Evolutionary conservation across 2,113 vertebrate genomes (phyloP).

Genomic region (sheep (Ovis aries)): DNA sequence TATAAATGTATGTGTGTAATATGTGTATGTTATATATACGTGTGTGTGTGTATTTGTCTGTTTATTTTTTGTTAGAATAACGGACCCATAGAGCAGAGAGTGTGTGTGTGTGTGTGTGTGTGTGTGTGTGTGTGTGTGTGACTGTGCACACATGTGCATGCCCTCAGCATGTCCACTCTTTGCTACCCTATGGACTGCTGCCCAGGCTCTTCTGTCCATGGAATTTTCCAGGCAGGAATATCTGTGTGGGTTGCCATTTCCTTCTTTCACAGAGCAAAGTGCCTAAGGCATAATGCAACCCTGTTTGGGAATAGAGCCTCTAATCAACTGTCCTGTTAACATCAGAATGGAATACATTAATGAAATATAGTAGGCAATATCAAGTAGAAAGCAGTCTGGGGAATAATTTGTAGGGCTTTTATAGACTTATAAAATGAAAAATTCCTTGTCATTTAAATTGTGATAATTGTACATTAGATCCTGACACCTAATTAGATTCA

Average conservation of each 20-base stretch:
- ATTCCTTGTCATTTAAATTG: background rate
- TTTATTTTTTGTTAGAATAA: background rate
- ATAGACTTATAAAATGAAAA: background rate
- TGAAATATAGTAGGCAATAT: background rate
- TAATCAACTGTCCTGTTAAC: background rate
- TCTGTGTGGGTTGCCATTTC: background rate
- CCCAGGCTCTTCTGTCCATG: background rate
- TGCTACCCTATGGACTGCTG: background rate
- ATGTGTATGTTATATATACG: background rate
- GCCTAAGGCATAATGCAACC: background rate
- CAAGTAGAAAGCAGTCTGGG: background rate
- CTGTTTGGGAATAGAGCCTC: background rate
- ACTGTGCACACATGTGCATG: background rate
- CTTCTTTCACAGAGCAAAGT: background rate
- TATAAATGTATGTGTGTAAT: background rate
- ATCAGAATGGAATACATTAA: background rate
- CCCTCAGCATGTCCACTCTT: background rate
- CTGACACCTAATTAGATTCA: constrained; percentile 15
- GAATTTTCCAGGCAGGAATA: background rate
- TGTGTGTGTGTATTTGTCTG: background rate
- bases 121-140: background rate
- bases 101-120: background rate
- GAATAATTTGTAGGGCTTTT: background rate
- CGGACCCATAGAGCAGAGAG: background rate
- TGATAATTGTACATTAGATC: background rate